Conservation (phyloP, 2,113 vertebrate species). For the Lagopus leucura region DNA sequence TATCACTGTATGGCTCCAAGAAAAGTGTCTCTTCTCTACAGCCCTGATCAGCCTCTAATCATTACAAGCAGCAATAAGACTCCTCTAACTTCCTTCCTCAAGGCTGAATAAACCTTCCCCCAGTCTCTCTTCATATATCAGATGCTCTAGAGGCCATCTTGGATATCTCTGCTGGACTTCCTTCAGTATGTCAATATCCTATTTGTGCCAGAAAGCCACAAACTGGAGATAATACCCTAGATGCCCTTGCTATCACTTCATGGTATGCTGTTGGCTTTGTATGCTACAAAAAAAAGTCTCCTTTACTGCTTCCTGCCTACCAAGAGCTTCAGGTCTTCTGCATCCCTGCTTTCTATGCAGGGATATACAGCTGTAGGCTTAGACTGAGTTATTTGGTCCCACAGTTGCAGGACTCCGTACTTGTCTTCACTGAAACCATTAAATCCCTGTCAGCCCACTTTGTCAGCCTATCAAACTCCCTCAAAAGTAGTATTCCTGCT, state of each 20-base stretch:
- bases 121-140: neutral
- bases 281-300: neutral
- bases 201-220: neutral
- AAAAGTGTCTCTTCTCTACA: neutral
- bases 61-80: neutral
- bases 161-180: too few relatives aligned
- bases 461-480: neutral
- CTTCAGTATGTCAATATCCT: neutral
- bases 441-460: neutral
- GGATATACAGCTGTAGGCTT: neutral
- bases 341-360: neutral
- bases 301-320: neutral
- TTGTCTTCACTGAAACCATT: neutral
- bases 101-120: neutral
- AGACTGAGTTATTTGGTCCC: neutral
- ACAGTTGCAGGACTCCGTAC: neutral
- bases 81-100: neutral
- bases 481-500: neutral
- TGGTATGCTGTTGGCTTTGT: neutral
- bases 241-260: neutral
- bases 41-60: neutral
- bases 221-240: neutral
- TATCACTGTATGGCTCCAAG: accelerated
- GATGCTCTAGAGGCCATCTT: neutral
- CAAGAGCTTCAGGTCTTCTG: neutral